Evolutionary conservation across 2,888 invertebrate species (phyloP), one percentile per base, ranked within the genome.

Genomic region (Girardia tigrina): DNA sequence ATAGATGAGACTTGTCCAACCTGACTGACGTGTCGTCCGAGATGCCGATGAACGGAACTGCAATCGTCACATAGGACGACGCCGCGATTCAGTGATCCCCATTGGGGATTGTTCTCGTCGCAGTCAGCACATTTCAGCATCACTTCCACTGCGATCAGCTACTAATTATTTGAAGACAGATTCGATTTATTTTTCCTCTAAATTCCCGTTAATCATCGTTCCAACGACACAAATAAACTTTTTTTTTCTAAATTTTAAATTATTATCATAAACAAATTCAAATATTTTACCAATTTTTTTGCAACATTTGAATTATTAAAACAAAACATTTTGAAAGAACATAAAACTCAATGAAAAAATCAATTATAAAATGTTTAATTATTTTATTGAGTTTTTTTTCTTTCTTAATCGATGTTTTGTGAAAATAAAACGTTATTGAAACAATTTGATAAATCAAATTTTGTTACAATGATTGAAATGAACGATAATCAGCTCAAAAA

Each of bases 21-120:
- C 84, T 91, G 91, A 12, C 94, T 94, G 81, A 97, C 90, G 84
- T 97, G 94, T 78, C 94, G 88, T 6, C 97, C 97, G 81, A 97
- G 88, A 83, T 91, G 92, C 36, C 94, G 88, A 85, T 98, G 97
- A 76, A 97, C 90, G 81, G 92, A 92, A 83, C 94, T 94, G 84
- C 97, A 98, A 82, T 95, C 94, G 74, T 93, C 91, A 85, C 97
- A 98, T 73, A 98, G 87, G 79, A 94, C 86, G 80, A 97, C 90
- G 42, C 94, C 95, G 80, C 93, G 89, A 86, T 97, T 97, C 76
- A 98, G 88, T 1, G 94, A 92, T 73, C 94, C 94, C 97, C 97
- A 98, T 80, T 90, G 89, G 71, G 94, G 92, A 88, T 94, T 94
- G 91, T 84, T 23, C 20, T 77, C 72, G 26, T 75, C 75, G 42